Evolutionary conservation across 2,888 invertebrate genomes (phyloP).

Genomic region (Acanthosepion esculentum): DNA sequence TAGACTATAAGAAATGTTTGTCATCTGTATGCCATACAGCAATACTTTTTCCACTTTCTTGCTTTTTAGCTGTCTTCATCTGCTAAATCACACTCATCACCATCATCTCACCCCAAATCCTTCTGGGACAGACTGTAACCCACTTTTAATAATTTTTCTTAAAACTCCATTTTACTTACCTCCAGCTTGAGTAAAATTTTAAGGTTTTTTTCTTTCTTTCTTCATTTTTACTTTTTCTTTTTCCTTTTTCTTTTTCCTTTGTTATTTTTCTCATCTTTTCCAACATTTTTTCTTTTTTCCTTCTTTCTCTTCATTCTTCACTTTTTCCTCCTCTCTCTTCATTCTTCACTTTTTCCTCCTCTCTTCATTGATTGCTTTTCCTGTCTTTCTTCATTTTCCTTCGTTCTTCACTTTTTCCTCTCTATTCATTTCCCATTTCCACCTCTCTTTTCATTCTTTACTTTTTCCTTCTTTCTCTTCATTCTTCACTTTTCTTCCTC

Average conservation of each 20-base stretch:
- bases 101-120: neutral
- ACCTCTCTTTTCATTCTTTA: no score
- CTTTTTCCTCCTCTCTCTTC: no score
- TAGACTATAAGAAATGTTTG: neutral
- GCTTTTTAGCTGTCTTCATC: neutral
- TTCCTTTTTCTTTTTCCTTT: neutral
- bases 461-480: neutral
- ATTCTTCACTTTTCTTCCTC: neutral
- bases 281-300: neutral
- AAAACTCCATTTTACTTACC: neutral
- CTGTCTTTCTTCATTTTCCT: no score
- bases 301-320: neutral
- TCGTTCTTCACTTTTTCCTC: no score
- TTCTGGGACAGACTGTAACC: neutral
- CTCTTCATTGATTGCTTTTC: no score
- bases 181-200: neutral
- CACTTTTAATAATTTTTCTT: constrained; percentile 18
- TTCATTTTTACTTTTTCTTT: neutral
- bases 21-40: neutral
- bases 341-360: no score
- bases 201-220: neutral
- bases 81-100: neutral
- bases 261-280: neutral
- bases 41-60: neutral
- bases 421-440: no score